Base-by-base conservation (phyloP, 2,888 invertebrate genomes). In the Cerceris ruficornis region DNA sequence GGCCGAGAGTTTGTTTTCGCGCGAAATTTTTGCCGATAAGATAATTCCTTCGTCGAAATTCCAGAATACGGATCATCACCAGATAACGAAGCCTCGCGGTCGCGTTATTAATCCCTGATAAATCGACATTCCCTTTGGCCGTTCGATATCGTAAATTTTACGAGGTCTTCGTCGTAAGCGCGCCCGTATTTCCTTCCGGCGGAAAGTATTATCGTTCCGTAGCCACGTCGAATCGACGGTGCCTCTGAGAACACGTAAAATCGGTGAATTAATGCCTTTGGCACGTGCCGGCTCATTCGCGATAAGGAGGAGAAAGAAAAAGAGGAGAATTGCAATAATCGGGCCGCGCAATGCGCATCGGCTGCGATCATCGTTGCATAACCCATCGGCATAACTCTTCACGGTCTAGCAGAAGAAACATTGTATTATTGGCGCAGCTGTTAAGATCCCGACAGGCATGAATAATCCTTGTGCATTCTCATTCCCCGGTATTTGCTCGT, bases 381-480 rank as follows among this genome's bases (percentile, higher is more conserved):
- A 78, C 65, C 41, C 42, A 42, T 41, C 64, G 62, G 52, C 68
- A 17, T 43, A 61, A 76, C 66, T 61, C 65, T 76, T 61, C 66
- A 62, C 77, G 77, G 77, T 59, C 67, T 70, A 55, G 42, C 59
- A 70, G 17, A 58, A 67, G 59, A 42, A 28, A 28, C 28, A 28
- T 28, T 28, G 28, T 28, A 28, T 28, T 67, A 71, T 77, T 71
- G 71, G 71, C 70, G 67, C 77, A 78, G 77, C 77, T 78, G 77
- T 50, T 61, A 64, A 58, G 55, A 28, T 55, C 55, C 59, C 55
- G 57, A 57, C 73, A 54, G 49, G 58, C 57, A 59, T 70, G 77
- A 76, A 69, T 80, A 83, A 74, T 62, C 54, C 28, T 28, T 17
- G 43, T 50, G 54, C 54, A 14, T 17, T n/a, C 11, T 42, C 57